phyloP scores from a whole-genome alignment of 2,888 invertebrate genomes.

The Allygus modestus region DNA sequence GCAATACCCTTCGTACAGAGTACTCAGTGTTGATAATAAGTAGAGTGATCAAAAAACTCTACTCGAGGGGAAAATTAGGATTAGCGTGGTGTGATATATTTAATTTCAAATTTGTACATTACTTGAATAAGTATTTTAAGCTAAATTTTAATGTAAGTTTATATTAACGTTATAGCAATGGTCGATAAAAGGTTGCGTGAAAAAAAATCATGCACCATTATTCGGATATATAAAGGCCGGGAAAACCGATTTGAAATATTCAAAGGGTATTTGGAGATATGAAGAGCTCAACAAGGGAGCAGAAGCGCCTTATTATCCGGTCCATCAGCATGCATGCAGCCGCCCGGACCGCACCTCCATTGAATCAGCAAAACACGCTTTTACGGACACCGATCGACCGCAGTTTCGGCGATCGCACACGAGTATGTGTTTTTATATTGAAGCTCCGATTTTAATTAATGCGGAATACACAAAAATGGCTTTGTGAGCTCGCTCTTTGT shows the following conservation, averaged over 20 bases:
- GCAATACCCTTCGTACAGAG: too few relatives aligned
- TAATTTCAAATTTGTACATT: too few relatives aligned
- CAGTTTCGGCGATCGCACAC: slow-evolving; percentile 27
- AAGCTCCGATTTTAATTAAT: slow-evolving; percentile 54
- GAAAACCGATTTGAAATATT: background rate
- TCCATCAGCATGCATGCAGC: background rate
- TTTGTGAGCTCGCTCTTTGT: slow-evolving; percentile 30
- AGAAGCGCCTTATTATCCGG: slow-evolving; percentile 12
- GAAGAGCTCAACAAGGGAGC: slow-evolving; percentile 1
- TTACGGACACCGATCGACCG: slow-evolving; percentile 6
- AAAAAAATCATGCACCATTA: background rate
- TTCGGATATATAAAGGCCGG: background rate
- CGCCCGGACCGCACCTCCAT: slow-evolving; percentile 24
- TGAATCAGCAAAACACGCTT: slow-evolving; percentile 22
- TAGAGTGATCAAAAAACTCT: too few relatives aligned
- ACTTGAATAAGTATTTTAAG: too few relatives aligned
- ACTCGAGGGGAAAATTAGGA: too few relatives aligned
- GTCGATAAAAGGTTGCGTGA: too few relatives aligned
- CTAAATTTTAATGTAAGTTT: too few relatives aligned
- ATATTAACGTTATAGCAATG: too few relatives aligned
- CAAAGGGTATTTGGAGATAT: slow-evolving; percentile 1
- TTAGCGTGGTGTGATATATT: too few relatives aligned
- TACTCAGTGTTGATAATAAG: too few relatives aligned
- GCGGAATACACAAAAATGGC: slow-evolving; percentile 54
- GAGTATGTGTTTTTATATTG: slow-evolving; percentile 28